Evolutionary conservation across 2,113 vertebrate species (phyloP), one percentile per base, ranked within the genome.

Genomic region (Erinaceus europaeus): DNA sequence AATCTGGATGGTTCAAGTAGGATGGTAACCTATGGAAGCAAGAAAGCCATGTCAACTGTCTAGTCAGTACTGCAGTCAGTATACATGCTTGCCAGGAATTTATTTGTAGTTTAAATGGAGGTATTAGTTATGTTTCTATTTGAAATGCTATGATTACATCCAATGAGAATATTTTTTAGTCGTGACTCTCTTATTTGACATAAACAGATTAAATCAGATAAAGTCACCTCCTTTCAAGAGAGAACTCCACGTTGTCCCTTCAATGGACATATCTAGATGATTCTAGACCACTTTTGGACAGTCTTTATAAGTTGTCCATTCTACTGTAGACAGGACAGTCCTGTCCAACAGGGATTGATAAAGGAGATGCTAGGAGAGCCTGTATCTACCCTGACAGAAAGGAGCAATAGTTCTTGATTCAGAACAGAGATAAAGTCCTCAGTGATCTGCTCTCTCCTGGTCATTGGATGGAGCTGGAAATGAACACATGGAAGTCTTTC

Each of bases 71-170:
- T 6, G 11, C 4, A 50, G 61, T 76, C 44, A n/a, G 27, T 3
- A 69, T 36, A 11, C 34, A 9, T 38, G 14, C 48, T 48, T 65
- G 18, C 18, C 50, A 69, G 77, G 73, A 34, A 64, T 77, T 21
- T 38, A 86, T 62, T 50, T 86, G 12, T n/a, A 25, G 8, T 25
- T 76, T 52, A 91, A 92, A 46, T 80, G 25, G 86, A 80, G 15
- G 29, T 57, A 52, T 32, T 11, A 69, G 18, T 23, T 32, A 52
- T 4, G 9, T 42, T 42, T 40, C 36, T 81, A 44, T 77, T 87
- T 57, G 61, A 34, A 77, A 80, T 50, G 76, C 59, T 55, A 32
- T 25, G 27, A 20, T 11, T 67, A 84, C 40, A 85, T 42, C 48
- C 27, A 69, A 68, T 83, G 81, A 21, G 88, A 59, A 77, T 69